Evolutionary conservation across 1,140 invertebrate species (phyloP), one percentile per base, ranked within the genome.

Genomic region (Onthophagus taurus): DNA sequence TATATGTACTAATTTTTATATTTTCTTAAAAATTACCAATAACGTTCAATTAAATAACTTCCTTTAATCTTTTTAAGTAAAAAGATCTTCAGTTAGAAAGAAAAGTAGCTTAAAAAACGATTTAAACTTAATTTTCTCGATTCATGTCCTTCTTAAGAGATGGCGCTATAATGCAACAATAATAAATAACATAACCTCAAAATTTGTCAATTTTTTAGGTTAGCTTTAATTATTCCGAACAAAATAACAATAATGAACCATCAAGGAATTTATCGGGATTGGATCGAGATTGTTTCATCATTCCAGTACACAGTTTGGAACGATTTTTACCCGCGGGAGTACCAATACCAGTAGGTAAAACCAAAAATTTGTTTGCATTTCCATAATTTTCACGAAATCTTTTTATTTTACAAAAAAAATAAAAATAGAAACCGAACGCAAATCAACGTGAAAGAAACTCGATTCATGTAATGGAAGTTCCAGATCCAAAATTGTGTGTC

Each of bases 201-300:
- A n/a, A n/a, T n/a, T n/a, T n/a, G n/a, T n/a, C n/a, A n/a, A n/a
- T n/a, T n/a, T n/a, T 21, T 30, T 18, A 63, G 61, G 61, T 62
- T 4, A 62, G 57, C 29, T 64, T 64, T 33, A 60, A 59, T 43
- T 49, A 53, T 42, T 50, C 43, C 16, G 56, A 55, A 24, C 49
- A 60, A 16, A 48, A 51, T 14, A 52, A 47, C 33, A 39, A 51
- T 11, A 47, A 37, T 39, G 56, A 61, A 18, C 48, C 50, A 20
- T 46, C 49, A 44, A 54, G 52, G 41, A 53, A 58, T 1, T 69
- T 89, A 52, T 78, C 83, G 13, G 84, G 80, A 0, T 65, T 89
- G 44, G 83, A 89, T 62, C 72, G 81, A 58, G 87, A 90, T 67
- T 90, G 85, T 65, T 89, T 90, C 65, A 89, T 90, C 59, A 89